A percentile compares a stretch with the other conserved stretches of the same genome.
phyloP scores from a whole-genome alignment of 2,113 vertebrate species.

The Coptodon rendalli region DNA sequence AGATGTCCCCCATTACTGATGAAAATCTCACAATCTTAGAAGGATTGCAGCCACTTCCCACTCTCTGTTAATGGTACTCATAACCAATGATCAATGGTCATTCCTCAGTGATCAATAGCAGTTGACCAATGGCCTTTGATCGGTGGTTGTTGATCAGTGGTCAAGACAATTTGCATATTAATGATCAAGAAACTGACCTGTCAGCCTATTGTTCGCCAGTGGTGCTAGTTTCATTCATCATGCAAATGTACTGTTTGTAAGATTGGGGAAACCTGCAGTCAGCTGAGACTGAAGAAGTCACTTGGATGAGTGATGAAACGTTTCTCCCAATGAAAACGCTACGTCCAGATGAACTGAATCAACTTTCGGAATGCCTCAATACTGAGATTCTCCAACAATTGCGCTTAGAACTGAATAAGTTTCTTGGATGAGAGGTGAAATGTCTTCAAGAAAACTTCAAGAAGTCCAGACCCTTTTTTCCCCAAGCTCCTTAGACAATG shows the following conservation, averaged over 20 bases:
- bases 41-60: background rate
- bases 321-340: background rate
- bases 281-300: background rate
- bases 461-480: background rate
- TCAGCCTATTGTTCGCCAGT: background rate
- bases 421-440: background rate
- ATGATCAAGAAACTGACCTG: background rate
- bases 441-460: background rate
- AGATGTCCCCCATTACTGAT: background rate
- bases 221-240: background rate
- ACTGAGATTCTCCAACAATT: background rate
- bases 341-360: background rate
- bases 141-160: background rate
- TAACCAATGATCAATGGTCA: background rate
- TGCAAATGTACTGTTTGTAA: background rate
- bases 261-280: background rate
- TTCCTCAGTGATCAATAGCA: background rate
- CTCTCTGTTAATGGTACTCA: background rate
- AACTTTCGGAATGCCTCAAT: background rate
- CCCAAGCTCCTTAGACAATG: background rate
- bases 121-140: background rate
- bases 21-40: background rate
- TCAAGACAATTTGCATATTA: background rate
- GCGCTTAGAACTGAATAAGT: background rate
- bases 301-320: background rate